Evolutionary conservation across 2,888 invertebrate species (phyloP).

Genomic region (Tineola bisselliella): DNA sequence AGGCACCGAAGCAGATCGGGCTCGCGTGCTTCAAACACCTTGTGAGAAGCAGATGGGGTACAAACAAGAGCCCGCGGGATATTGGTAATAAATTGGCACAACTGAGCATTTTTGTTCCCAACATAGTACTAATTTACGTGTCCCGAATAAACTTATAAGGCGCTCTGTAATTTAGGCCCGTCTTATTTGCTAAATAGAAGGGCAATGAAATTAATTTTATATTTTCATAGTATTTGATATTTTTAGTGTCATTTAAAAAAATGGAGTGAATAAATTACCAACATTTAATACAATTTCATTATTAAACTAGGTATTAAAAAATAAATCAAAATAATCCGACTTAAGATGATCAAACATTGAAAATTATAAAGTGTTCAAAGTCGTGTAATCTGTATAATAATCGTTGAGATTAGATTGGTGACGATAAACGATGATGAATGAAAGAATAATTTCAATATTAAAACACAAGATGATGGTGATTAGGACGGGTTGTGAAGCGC

Average conservation of each 20-base stretch:
- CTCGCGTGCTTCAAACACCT: conserved; percentile 43
- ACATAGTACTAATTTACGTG: conserved; percentile 36
- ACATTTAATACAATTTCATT: background rate
- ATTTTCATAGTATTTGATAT: background rate
- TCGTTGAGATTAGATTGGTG: conserved; percentile 51
- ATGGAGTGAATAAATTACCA: too few relatives aligned
- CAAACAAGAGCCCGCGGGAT: conserved; percentile 47
- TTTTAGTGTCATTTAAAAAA: too few relatives aligned
- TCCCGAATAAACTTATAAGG: conserved; percentile 17
- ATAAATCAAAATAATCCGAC: background rate
- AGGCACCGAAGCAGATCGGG: conserved; percentile 41
- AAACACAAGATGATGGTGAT: conserved; percentile 51
- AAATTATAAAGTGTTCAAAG: conserved; percentile 32
- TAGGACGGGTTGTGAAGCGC: conserved; percentile 32
- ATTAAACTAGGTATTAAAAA: background rate
- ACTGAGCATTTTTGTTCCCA: conserved; percentile 37
- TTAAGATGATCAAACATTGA: background rate
- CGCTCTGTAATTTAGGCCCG: conserved; percentile 6
- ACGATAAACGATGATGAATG: conserved; percentile 62
- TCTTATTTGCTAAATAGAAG: conserved; percentile 6
- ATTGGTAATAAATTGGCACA: conserved; percentile 50
- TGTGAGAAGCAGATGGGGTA: conserved; percentile 33
- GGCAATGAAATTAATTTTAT: conserved; percentile 15
- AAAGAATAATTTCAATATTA: conserved; percentile 55
- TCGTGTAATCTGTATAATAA: conserved; percentile 61